Conservation (phyloP, 2,113 vertebrate genomes). For the Spilogale gracilis region DNA sequence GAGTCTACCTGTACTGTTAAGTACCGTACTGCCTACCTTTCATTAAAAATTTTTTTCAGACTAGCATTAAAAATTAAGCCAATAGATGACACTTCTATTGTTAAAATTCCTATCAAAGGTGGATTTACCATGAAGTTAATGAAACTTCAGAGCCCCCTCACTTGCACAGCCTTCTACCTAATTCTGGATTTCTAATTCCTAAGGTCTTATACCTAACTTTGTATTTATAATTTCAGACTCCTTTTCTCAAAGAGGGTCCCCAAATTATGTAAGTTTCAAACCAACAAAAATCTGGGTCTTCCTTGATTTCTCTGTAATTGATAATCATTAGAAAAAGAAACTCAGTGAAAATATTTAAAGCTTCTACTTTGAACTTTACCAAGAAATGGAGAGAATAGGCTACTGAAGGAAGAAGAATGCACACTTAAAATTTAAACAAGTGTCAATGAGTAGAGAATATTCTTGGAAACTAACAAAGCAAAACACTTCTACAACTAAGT, state of each 20-base stretch:
- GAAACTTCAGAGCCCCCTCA: neutral
- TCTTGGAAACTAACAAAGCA: slow-evolving; percentile 36
- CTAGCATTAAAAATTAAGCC: slow-evolving; percentile 32
- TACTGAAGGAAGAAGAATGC: neutral
- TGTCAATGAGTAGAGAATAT: neutral
- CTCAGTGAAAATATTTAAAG: neutral
- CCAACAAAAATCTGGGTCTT: neutral
- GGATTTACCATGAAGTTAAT: neutral
- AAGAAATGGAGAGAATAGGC: slow-evolving; percentile 7
- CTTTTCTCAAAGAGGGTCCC: neutral
- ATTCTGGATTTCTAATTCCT: slow-evolving; percentile 40
- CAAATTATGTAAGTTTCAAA: neutral
- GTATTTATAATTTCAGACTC: neutral
- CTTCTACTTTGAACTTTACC: neutral
- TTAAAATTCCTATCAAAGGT: neutral
- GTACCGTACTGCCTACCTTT: neutral
- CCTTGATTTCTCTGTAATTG: neutral
- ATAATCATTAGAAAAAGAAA: slow-evolving; percentile 17
- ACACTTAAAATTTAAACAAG: slow-evolving; percentile 13
- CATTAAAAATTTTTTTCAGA: neutral
- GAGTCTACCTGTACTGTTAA: neutral
- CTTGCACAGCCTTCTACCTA: neutral
- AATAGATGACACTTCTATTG: neutral
- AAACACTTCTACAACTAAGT: neutral
- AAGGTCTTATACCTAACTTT: slow-evolving; percentile 21